Evolutionary conservation across 2,888 invertebrate genomes (phyloP), one percentile per base, ranked within the genome.

Genomic region (Lochmaea crataegi): DNA sequence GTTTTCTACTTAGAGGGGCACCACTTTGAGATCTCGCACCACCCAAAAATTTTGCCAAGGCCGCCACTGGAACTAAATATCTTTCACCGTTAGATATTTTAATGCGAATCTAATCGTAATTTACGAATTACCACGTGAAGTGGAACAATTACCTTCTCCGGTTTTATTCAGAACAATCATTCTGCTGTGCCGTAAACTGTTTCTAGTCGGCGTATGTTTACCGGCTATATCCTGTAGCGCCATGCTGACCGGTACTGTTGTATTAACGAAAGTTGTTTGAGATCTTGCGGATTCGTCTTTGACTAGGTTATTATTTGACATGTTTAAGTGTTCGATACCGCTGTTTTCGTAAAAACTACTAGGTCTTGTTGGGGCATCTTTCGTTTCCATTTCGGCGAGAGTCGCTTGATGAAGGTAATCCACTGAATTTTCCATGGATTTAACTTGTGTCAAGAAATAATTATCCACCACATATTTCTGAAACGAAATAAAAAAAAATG

Each of bases 201-300:
- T 91, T 81, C 92, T 88, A 32, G 92, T 92, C 65, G 92, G 92
- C 18, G 91, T 90, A 84, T 92, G 92, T 75, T 91, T 88, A 65
- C 90, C 91, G 56, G 91, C 90, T 77, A 92, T 90, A 84, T 89
- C 90, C 77, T 88, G 87, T 32, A 89, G 89, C 68, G 90, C 90
- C 79, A 92, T 89, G 85, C 92, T 92, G 84, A 92, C 92, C 68
- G 92, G 92, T 75, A 92, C 92, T 7, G 92, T 92, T 48, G 92
- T 92, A 79, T 87, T 87, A 81, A 90, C 81, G 81, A 88, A 88
- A 81, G 88, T 86, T 65, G 89, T 87, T 84, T 89, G 89, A 56
- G 89, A 63, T 16, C 63, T 53, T 4, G 58, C 14, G n/a, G 1
- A 1, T 22, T 63, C 69, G 9, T n/a, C 41, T 22, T 58, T 57